Conservation (phyloP, 2,113 vertebrate species). For the Gulo gulo region DNA sequence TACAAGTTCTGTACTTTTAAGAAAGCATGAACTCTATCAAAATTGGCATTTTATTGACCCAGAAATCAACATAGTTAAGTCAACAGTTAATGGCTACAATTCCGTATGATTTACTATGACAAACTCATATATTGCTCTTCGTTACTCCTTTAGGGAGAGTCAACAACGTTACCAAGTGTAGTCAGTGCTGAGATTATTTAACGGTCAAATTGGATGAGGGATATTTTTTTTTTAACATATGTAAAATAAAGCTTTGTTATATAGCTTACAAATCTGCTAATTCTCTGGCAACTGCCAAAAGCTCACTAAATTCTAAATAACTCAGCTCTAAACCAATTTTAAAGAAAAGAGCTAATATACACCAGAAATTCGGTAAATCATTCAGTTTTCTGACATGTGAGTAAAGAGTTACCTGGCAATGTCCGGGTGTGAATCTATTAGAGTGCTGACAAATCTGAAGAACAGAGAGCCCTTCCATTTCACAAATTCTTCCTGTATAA, state of each 20-base stretch:
- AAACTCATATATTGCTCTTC: background rate
- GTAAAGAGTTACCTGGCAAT: constrained; percentile 88
- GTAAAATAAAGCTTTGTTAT: background rate
- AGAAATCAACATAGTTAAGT: background rate
- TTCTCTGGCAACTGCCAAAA: constrained; percentile 9
- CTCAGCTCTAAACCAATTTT: background rate
- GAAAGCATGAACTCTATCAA: background rate
- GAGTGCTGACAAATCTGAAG: constrained; percentile 89
- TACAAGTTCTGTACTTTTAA: background rate
- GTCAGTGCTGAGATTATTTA: background rate
- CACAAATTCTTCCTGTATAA: constrained; percentile 93
- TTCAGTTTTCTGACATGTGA: background rate
- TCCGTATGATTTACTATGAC: background rate
- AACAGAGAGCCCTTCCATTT: constrained; percentile 97
- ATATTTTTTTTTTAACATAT: background rate
- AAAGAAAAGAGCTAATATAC: background rate
- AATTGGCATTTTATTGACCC: background rate
- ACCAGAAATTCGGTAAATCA: background rate
- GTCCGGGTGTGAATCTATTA: constrained; percentile 90
- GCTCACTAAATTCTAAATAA: background rate
- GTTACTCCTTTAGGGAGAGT: background rate
- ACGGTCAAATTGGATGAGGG: background rate
- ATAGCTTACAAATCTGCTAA: background rate
- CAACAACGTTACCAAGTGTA: background rate
- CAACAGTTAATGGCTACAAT: background rate